A percentile compares a stretch with the other conserved stretches of the same genome.
Evolutionary conservation across 2,797 vertebrate species (phyloP).

Genomic region (Cuniculus paca): DNA sequence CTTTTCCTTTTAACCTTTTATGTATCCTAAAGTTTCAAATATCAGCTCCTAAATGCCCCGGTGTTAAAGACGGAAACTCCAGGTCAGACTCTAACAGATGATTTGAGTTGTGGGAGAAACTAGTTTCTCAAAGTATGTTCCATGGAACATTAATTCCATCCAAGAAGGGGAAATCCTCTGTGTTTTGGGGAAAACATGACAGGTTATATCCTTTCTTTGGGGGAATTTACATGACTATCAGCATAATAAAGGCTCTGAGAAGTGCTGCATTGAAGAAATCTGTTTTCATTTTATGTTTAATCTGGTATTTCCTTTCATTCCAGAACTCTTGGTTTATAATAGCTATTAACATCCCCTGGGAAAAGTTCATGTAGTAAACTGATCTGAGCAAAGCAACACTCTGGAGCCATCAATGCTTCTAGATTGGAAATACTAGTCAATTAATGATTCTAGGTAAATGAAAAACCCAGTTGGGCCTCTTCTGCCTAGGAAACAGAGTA

Average conservation of each 20-base stretch:
- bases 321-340: not conserved
- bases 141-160: not conserved
- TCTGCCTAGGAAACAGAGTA: not conserved
- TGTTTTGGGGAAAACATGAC: not conserved
- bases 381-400: slow-evolving; percentile 21
- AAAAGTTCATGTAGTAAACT: not conserved
- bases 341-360: not conserved
- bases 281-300: not conserved
- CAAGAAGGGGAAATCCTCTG: not conserved
- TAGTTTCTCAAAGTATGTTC: not conserved
- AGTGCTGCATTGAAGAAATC: not conserved
- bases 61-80: not conserved
- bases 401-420: not conserved
- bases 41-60: not conserved
- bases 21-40: slow-evolving; percentile 4
- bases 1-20: not conserved
- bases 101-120: not conserved
- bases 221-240: not conserved
- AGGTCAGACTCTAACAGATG: not conserved
- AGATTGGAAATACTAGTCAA: not conserved
- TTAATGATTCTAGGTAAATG: not conserved
- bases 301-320: not conserved
- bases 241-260: slow-evolving; percentile 5
- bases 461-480: not conserved
- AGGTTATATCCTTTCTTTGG: not conserved